Percentiles rank a stretch among this genome's conserved stretches.
These are phyloP conservation scores for Remorina albescens DNA, from an alignment of 2,797 vertebrate species.

Conservation along the genomic window DNA sequence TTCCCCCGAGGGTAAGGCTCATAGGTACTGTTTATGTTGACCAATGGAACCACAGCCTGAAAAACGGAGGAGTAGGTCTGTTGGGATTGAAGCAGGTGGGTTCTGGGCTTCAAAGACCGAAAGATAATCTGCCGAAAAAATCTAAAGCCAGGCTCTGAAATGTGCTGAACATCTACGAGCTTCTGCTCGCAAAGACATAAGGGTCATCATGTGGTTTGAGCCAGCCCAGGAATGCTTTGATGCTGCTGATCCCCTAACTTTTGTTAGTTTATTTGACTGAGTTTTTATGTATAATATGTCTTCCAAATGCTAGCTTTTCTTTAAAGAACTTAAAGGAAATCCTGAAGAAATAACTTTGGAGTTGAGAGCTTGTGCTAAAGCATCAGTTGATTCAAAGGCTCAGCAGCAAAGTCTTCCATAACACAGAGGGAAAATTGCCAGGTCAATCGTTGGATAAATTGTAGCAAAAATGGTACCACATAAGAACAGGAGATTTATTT, in stretches of 20 bases:
- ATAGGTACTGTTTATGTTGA: slow-evolving; percentile 80
- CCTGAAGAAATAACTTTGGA: slow-evolving; percentile 84
- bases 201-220: slow-evolving; percentile 80
- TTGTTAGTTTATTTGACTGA: slow-evolving; percentile 86
- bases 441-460: slow-evolving; percentile 81
- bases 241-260: slow-evolving; percentile 82
- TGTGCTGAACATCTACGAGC: slow-evolving; percentile 84
- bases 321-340: slow-evolving; percentile 84
- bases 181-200: slow-evolving; percentile 82
- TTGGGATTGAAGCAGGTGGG: slow-evolving; percentile 83
- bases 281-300: slow-evolving; percentile 86
- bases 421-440: slow-evolving; percentile 76
- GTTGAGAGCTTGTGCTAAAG: slow-evolving; percentile 81
- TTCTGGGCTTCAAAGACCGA: slow-evolving; percentile 85
- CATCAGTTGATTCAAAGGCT: slow-evolving; percentile 84
- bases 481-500: slow-evolving; percentile 71
- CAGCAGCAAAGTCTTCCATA: slow-evolving; percentile 80
- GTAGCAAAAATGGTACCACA: slow-evolving; percentile 58
- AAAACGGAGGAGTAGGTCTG: slow-evolving; percentile 72
- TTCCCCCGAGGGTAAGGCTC: slow-evolving; percentile 76
- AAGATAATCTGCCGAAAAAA: slow-evolving; percentile 83
- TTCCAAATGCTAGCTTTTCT: slow-evolving; percentile 80
- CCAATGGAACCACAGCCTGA: slow-evolving; percentile 77
- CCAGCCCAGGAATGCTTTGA: slow-evolving; percentile 83
- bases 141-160: slow-evolving; percentile 82